Evolutionary conservation across 2,113 vertebrate species (phyloP).

Genomic region (Menidia beryllina): DNA sequence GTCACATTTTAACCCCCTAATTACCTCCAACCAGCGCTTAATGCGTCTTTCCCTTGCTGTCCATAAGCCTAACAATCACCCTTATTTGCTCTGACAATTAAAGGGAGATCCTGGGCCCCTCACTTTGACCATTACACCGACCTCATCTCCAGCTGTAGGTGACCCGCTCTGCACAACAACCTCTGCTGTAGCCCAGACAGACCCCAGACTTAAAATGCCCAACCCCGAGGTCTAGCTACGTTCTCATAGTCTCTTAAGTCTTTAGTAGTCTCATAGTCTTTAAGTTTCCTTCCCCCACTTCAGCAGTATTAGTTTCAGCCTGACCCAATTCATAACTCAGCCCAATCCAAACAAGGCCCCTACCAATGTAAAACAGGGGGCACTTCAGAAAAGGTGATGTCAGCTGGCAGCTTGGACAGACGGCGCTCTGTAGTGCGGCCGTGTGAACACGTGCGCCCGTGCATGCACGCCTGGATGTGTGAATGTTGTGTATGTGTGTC

Average conservation of each 20-base stretch:
- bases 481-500: slow-evolving; percentile 67
- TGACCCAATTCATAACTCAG: slow-evolving; percentile 29
- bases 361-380: slow-evolving; percentile 69
- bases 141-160: slow-evolving; percentile 45
- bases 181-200: slow-evolving; percentile 36
- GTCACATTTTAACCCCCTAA: slow-evolving; percentile 3
- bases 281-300: slow-evolving; percentile 45
- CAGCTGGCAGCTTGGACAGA: slow-evolving; percentile 65
- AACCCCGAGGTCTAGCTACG: slow-evolving; percentile 37
- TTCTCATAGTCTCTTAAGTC: slow-evolving; percentile 40
- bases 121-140: slow-evolving; percentile 27
- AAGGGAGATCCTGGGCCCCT: slow-evolving; percentile 13
- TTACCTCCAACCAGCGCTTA: slow-evolving; percentile 34
- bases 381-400: slow-evolving; percentile 74
- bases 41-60: slow-evolving; percentile 12
- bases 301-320: slow-evolving; percentile 48
- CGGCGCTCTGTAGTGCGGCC: slow-evolving; percentile 48
- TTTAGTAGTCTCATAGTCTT: too few species aligned
- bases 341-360: slow-evolving; percentile 58
- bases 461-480: slow-evolving; percentile 45
- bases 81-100: slow-evolving; percentile 30
- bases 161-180: slow-evolving; percentile 35
- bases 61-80: slow-evolving; percentile 26
- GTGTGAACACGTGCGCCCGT: slow-evolving; percentile 27
- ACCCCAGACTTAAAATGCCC: slow-evolving; percentile 36